Conservation (phyloP, 2,888 invertebrate genomes). For the Ichneumon xanthorius region DNA sequence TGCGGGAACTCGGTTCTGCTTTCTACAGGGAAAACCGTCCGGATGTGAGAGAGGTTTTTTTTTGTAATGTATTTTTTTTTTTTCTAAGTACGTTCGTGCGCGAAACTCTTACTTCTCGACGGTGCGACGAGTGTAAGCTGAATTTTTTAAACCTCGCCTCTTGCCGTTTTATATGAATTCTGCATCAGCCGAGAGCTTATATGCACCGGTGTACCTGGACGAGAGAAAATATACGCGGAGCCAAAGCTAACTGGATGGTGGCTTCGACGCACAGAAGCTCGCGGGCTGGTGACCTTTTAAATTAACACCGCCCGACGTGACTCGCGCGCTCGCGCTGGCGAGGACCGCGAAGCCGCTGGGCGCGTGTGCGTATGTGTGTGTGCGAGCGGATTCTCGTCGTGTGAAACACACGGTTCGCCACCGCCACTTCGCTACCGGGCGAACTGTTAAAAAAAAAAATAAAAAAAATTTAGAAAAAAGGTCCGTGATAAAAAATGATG, state of each 20-base stretch:
- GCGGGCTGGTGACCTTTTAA: constrained; percentile 67
- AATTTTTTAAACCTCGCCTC: constrained; percentile 31
- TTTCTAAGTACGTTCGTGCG: constrained; percentile 3
- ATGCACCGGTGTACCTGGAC: constrained; percentile 9
- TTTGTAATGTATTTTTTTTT: background rate
- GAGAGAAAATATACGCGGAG: constrained; percentile 23
- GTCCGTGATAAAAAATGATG: constrained; percentile 49
- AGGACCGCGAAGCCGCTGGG: constrained; percentile 33
- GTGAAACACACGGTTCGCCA: constrained; percentile 32
- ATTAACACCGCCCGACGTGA: constrained; percentile 67
- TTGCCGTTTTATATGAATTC: constrained; percentile 58
- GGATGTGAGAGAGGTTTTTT: constrained; percentile 8
- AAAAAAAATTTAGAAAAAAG: constrained; percentile 21
- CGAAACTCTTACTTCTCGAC: constrained; percentile 33
- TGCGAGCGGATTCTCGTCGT: background rate
- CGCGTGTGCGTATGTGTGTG: constrained; percentile 19
- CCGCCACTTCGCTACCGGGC: constrained; percentile 32
- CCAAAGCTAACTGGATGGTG: constrained; percentile 44
- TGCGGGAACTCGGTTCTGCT: background rate
- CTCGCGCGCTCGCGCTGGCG: constrained; percentile 47
- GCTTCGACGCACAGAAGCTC: constrained; percentile 56
- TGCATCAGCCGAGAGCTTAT: constrained; percentile 29
- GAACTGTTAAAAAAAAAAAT: constrained; percentile 25
- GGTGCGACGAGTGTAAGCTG: constrained; percentile 30
- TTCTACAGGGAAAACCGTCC: background rate